phyloP scores from a whole-genome alignment of 2,113 vertebrate species.

The Uropsilus gracilis region DNA sequence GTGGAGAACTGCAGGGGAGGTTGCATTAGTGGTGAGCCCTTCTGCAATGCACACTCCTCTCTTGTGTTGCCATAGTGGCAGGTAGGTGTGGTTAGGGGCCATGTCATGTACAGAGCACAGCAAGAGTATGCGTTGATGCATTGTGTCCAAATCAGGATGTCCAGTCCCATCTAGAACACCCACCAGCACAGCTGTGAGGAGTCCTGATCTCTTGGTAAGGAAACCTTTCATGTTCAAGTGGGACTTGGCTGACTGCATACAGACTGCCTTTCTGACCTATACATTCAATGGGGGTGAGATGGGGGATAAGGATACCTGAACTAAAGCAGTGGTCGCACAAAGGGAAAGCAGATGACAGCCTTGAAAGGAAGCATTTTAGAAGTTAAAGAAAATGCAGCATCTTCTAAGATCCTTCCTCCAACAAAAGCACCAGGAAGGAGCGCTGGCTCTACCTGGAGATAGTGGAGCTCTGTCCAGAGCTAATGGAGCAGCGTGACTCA shows the following conservation, averaged over 20 bases:
- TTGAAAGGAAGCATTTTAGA: not conserved
- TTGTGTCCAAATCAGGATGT: no score
- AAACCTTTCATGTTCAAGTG: not conserved
- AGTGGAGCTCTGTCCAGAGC: not conserved
- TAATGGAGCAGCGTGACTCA: no score
- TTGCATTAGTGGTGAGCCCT: no score
- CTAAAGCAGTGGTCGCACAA: not conserved
- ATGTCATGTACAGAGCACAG: not conserved
- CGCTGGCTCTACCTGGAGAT: not conserved
- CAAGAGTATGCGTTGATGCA: not conserved
- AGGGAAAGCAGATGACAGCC: not conserved
- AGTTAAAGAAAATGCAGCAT: not conserved
- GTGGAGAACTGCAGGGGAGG: not conserved
- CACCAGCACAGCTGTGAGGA: not conserved
- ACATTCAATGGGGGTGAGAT: no score
- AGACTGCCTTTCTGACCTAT: not conserved
- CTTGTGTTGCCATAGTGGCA: not conserved
- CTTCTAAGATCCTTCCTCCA: not conserved
- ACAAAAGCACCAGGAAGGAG: not conserved
- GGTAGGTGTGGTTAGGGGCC: not conserved
- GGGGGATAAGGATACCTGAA: not conserved
- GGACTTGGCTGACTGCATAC: not conserved
- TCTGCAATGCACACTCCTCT: accelerated
- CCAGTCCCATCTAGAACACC: not conserved
- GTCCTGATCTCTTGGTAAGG: not conserved